Conservation (phyloP, 2,113 vertebrate genomes). For the Tamias sibiricus region DNA sequence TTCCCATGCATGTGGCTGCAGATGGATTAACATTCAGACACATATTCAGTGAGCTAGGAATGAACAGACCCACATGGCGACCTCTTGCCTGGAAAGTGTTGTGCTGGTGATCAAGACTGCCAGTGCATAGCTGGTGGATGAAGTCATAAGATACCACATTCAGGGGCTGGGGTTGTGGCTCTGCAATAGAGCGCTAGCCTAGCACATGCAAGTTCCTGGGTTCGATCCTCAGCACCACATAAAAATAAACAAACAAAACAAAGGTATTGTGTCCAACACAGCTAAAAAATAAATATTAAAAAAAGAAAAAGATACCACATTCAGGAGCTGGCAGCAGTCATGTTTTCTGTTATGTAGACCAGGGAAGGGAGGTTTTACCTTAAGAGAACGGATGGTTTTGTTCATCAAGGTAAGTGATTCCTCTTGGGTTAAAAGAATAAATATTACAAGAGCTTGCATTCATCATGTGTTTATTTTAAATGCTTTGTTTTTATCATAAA, state of each 20-base stretch:
- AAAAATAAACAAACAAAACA: too few species aligned
- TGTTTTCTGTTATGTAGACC: not conserved
- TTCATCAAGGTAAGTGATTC: not conserved
- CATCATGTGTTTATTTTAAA: not conserved
- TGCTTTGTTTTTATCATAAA: not conserved
- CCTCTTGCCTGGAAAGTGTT: not conserved
- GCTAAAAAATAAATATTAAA: too few species aligned
- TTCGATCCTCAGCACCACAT: too few species aligned
- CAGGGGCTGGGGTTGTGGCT: not conserved
- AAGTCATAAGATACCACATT: not conserved
- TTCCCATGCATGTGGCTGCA: not conserved
- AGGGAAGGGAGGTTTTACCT: not conserved
- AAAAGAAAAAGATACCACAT: too few species aligned
- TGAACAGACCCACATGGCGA: not conserved
- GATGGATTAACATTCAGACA: not conserved
- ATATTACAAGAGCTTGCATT: not conserved
- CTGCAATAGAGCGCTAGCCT: too few species aligned
- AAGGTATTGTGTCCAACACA: too few species aligned
- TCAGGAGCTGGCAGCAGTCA: not conserved
- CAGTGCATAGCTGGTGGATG: not conserved
- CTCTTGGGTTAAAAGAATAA: not conserved
- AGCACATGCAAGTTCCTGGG: too few species aligned
- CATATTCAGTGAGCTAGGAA: not conserved
- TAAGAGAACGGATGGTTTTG: not conserved
- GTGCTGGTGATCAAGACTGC: not conserved